A percentile compares a stretch with the other conserved stretches of the same genome.
Evolutionary conservation across 2,888 invertebrate genomes (phyloP).

Genomic region (Pollenia angustigena): DNA sequence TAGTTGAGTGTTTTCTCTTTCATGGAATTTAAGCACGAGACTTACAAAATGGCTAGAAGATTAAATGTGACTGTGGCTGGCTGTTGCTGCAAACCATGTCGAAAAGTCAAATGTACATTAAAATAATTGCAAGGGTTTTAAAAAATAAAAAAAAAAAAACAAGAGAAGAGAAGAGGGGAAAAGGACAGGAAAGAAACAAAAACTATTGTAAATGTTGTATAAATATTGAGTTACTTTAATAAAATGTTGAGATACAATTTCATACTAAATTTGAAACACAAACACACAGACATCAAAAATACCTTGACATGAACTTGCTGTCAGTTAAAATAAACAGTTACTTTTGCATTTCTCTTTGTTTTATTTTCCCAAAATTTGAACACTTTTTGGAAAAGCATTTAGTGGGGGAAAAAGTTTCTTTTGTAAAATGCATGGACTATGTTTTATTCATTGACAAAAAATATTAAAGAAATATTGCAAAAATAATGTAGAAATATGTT

Average conservation of each 20-base stretch:
- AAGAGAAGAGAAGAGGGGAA: not conserved
- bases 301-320: constrained; percentile 44
- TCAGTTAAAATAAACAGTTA: constrained; percentile 26
- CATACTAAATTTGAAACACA: not conserved
- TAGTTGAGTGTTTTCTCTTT: constrained; percentile 12
- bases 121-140: constrained; percentile 80
- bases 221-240: constrained; percentile 30
- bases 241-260: constrained; percentile 18
- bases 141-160: constrained; percentile 1
- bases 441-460: constrained; percentile 2
- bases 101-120: constrained; percentile 83
- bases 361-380: constrained; percentile 11
- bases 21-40: constrained; percentile 4
- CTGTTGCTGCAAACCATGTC: constrained; percentile 39
- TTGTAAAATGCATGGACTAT: not conserved
- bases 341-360: not conserved
- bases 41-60: constrained; percentile 29
- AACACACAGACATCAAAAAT: not conserved
- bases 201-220: not conserved
- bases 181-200: not conserved
- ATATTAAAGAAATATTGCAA: not conserved
- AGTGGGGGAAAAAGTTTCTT: not conserved
- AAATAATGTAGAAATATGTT: not conserved
- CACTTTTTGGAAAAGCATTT: constrained; percentile 5
- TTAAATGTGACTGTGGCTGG: constrained; percentile 37